These are phyloP conservation scores for Drosophila putrida DNA, from an alignment of 2,888 invertebrate genomes.

Conservation along the genomic window DNA sequence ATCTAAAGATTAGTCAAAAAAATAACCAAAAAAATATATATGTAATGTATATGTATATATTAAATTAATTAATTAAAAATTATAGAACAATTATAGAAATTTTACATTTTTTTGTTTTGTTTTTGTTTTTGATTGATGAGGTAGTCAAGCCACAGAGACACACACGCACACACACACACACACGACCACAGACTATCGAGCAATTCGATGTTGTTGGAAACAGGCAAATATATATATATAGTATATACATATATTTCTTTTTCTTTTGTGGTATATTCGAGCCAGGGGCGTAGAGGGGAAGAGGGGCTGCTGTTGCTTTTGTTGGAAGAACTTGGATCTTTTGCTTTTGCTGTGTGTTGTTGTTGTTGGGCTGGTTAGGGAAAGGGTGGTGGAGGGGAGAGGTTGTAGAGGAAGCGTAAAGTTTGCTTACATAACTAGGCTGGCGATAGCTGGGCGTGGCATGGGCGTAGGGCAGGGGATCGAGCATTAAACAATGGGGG, in stretches of 20 bases:
- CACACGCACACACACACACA: constrained; percentile 21
- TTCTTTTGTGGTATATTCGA: constrained; percentile 57
- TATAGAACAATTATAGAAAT: constrained; percentile 53
- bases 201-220: constrained; percentile 21
- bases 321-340: constrained; percentile 74
- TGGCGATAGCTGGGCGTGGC: constrained; percentile 30
- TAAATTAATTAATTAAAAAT: constrained; percentile 29
- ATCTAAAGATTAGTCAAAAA: constrained; percentile 38
- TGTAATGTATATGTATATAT: constrained; percentile 30
- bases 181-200: constrained; percentile 19
- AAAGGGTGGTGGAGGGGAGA: not conserved
- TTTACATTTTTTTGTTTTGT: constrained; percentile 24
- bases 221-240: constrained; percentile 13
- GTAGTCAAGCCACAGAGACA: constrained; percentile 74
- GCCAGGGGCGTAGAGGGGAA: constrained; percentile 25
- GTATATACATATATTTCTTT: no score
- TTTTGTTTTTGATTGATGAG: constrained; percentile 51
- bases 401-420: not conserved
- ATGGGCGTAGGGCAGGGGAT: constrained; percentile 3
- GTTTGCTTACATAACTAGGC: constrained; percentile 7
- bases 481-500: no score
- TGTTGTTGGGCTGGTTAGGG: not conserved
- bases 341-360: constrained; percentile 22
- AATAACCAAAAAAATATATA: constrained; percentile 30
- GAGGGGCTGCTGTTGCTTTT: constrained; percentile 24